These are phyloP conservation scores for Petrocephalus schoutedeni DNA, from an alignment of 2,797 vertebrate genomes.

Conservation along the genomic window DNA sequence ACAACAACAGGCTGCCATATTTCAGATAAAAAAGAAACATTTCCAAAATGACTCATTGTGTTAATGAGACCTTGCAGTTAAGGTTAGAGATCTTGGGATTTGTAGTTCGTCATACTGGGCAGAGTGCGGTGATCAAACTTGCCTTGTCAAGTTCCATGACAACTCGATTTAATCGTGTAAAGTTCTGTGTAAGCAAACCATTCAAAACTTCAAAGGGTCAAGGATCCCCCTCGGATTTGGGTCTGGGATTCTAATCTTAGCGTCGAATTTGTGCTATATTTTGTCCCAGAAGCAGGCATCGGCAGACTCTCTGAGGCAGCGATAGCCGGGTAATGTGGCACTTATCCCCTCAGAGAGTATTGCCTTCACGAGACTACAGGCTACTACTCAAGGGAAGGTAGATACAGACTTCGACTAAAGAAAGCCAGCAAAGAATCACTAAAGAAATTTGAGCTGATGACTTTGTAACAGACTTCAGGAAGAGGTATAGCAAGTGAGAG, in stretches of 20 bases:
- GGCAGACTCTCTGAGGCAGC: conserved; percentile 55
- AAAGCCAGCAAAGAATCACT: conserved; percentile 57
- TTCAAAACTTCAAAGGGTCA: conserved; percentile 63
- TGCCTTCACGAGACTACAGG: conserved; percentile 64
- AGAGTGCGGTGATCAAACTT: conserved; percentile 51
- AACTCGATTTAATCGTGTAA: conserved; percentile 60
- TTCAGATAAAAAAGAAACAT: conserved; percentile 11
- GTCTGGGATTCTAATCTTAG: conserved; percentile 57
- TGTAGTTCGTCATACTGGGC: conserved; percentile 45
- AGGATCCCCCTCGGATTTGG: conserved; percentile 53
- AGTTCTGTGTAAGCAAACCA: conserved; percentile 60
- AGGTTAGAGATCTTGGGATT: conserved; percentile 38
- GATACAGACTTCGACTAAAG: conserved; percentile 51
- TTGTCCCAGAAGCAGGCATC: conserved; percentile 55
- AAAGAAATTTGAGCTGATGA: conserved; percentile 75
- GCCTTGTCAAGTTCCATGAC: conserved; percentile 56
- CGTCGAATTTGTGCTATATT: conserved; percentile 54
- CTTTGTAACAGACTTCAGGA: conserved; percentile 65
- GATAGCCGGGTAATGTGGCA: conserved; percentile 61
- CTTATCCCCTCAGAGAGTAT: conserved; percentile 69
- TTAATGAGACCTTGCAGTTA: conserved; percentile 17
- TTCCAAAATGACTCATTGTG: not conserved
- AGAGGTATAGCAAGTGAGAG: conserved; percentile 63
- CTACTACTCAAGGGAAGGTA: conserved; percentile 52
- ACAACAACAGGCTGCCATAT: not conserved